Percentiles rank a stretch among this genome's conserved stretches.
Conservation (phyloP, 2,888 invertebrate genomes). For the Mythimna loreyi region DNA sequence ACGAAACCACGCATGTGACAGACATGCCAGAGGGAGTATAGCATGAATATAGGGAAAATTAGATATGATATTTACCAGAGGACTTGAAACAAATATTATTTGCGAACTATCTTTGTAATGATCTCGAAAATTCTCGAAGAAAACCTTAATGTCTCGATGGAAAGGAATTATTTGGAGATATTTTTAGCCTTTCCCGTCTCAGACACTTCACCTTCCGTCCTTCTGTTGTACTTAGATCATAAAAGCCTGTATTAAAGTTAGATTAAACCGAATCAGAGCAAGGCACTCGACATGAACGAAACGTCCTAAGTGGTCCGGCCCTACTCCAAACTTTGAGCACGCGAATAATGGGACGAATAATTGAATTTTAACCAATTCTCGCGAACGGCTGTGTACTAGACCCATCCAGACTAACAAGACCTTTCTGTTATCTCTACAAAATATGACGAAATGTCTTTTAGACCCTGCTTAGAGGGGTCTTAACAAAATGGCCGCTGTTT, state of each 20-base stretch:
- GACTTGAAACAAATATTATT: background rate
- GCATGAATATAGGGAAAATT: constrained; percentile 30
- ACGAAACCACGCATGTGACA: constrained; percentile 42
- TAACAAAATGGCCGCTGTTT: constrained; percentile 59
- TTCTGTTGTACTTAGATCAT: constrained; percentile 51
- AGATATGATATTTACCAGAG: constrained; percentile 16
- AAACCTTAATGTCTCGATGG: too few species aligned
- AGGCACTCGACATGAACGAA: constrained; percentile 70
- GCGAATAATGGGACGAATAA: constrained; percentile 83
- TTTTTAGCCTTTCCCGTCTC: constrained; percentile 7
- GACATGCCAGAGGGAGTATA: constrained; percentile 22
- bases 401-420: constrained; percentile 62
- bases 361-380: constrained; percentile 85
- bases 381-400: constrained; percentile 70
- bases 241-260: constrained; percentile 74
- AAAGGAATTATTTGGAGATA: background rate
- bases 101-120: constrained; percentile 5
- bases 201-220: constrained; percentile 38
- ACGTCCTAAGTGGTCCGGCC: constrained; percentile 75
- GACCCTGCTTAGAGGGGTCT: constrained; percentile 56
- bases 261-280: constrained; percentile 74
- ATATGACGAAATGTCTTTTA: constrained; percentile 36
- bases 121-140: constrained; percentile 3
- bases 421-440: constrained; percentile 49
- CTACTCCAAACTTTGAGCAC: constrained; percentile 75